Percentiles rank a stretch among this genome's conserved stretches.
Conservation (phyloP, 1,140 invertebrate species). For the Tyrophagus putrescentiae region DNA sequence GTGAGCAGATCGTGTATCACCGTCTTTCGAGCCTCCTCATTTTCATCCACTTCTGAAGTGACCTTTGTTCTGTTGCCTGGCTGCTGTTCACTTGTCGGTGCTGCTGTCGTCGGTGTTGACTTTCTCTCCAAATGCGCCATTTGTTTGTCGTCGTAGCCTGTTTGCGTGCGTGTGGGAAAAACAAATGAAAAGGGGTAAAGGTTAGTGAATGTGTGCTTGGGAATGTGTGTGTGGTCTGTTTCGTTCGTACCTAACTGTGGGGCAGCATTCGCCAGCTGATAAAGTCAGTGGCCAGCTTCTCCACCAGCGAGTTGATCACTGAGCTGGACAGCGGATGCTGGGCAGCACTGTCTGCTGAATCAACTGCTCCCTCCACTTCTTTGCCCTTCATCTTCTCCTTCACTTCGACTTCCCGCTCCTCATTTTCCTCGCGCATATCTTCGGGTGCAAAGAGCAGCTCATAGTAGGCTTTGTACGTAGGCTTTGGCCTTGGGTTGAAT, state of each 20-base stretch:
- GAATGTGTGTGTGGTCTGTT: not conserved
- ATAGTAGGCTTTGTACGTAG: not conserved
- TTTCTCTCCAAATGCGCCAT: not conserved
- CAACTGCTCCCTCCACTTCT: too few species aligned
- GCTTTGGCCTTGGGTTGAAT: not conserved
- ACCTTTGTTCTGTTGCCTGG: too few species aligned
- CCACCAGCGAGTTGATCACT: conserved; percentile 1
- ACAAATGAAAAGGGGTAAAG: not conserved
- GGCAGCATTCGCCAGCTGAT: not conserved
- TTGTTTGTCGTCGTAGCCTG: not conserved
- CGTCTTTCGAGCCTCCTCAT: too few species aligned
- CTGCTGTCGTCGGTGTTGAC: not conserved
- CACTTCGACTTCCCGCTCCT: too few species aligned
- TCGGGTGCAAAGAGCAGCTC: not conserved
- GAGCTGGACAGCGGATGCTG: not conserved
- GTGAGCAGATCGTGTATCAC: not conserved
- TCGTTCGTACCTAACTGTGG: conserved; percentile 10
- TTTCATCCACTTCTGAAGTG: too few species aligned
- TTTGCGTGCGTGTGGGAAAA: not conserved
- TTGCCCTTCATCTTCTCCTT: too few species aligned
- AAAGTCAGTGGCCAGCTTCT: conserved; percentile 5
- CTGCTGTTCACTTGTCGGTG: too few species aligned
- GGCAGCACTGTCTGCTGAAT: not conserved
- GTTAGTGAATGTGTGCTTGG: not conserved
- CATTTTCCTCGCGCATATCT: not conserved